Evolutionary conservation across 2,888 invertebrate species (phyloP).

Genomic region (Muschampia plurimacula): DNA sequence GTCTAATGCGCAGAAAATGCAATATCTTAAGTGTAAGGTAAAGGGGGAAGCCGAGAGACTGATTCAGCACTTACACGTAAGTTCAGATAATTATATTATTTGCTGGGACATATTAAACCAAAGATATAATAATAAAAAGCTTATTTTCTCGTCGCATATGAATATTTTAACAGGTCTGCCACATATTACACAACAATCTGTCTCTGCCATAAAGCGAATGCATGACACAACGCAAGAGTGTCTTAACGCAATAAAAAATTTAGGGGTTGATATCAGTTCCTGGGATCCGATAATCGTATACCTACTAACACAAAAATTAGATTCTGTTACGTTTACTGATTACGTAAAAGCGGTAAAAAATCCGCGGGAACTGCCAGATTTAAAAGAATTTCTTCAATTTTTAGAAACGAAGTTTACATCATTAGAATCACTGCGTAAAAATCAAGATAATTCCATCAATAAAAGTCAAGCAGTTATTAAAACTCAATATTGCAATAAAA

Average conservation of each 20-base stretch:
- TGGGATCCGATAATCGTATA: neutral
- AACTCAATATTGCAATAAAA: neutral
- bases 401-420: slow-evolving; percentile 39
- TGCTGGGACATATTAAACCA: slow-evolving; percentile 12
- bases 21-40: too few relatives aligned
- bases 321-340: neutral
- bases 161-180: neutral
- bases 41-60: too few relatives aligned
- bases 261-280: slow-evolving; percentile 15
- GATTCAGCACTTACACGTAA: neutral
- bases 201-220: too few relatives aligned
- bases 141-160: slow-evolving; percentile 42
- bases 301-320: slow-evolving; percentile 5
- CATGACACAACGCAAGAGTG: slow-evolving; percentile 1
- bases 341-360: slow-evolving; percentile 18
- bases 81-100: slow-evolving; percentile 1
- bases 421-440: slow-evolving; percentile 20
- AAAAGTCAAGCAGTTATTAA: neutral
- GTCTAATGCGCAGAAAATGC: too few relatives aligned
- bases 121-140: slow-evolving; percentile 32
- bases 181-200: too few relatives aligned
- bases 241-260: slow-evolving; percentile 11
- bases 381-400: slow-evolving; percentile 37
- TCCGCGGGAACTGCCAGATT: slow-evolving; percentile 17
- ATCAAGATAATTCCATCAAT: slow-evolving; percentile 5